Base-by-base conservation (phyloP, 2,888 invertebrate species). In the Melanargia galathea region DNA sequence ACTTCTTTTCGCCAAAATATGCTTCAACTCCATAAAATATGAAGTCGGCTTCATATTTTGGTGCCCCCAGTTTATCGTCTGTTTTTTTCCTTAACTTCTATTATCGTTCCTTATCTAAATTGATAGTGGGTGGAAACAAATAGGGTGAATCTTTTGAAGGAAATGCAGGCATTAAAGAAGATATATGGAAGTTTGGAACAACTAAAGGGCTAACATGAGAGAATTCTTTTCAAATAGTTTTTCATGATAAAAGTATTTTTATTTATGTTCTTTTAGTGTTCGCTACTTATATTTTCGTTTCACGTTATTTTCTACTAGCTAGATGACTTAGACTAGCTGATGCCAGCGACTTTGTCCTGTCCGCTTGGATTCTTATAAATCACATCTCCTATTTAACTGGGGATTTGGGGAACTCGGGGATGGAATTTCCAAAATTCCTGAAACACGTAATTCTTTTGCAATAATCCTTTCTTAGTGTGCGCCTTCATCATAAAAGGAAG, bases 1-100 rank as follows among this genome's bases (percentile, higher is more conserved):
- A n/a, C n/a, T n/a, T n/a, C n/a, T n/a, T n/a, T n/a, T n/a, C n/a
- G n/a, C n/a, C n/a, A n/a, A n/a, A n/a, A n/a, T n/a, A n/a, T n/a
- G n/a, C n/a, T n/a, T n/a, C n/a, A n/a, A n/a, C n/a, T 30, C 6
- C 6, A 6, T 30, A 30, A 3, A 6, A 30, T 13, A 35, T 35
- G 35, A 35, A 35, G 13, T 2, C 13, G 13, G 35, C 35, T 35
- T 35, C 35, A 35, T 1, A 35, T 35, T 35, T 35, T 35, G 35
- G 35, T 13, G 13, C 35, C 13, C 38, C 38, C 10, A 2, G 13
- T 43, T 43, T 18, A 8, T 7, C 18, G 43, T 43, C 18, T 20
- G 18, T 43, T 74, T 73, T 75, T 73, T 70, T 67, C 68, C 68
- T 69, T 71, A 70, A 71, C 63, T 62, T 60, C 70, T 70, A 67